A percentile compares a stretch with the other conserved stretches of the same genome.
phyloP scores from a whole-genome alignment of 1,140 invertebrate genomes.

The Tetraneura akinire region DNA sequence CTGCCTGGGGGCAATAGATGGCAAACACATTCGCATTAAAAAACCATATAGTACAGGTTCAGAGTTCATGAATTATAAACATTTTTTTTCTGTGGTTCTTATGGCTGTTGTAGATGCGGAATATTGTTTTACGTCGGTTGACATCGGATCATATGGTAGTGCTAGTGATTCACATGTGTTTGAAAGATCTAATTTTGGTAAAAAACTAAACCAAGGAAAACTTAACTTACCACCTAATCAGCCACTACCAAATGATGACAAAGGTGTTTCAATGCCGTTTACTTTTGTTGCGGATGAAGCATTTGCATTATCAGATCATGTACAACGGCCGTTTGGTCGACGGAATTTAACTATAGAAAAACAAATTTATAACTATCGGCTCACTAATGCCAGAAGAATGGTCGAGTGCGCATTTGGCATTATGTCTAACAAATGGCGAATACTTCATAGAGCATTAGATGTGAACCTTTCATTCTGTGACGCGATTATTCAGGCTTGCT shows the following conservation, averaged over 20 bases:
- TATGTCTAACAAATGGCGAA: conserved; percentile 53
- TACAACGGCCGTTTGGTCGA: conserved; percentile 56
- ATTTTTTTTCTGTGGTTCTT: conserved; percentile 59
- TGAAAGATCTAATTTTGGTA: conserved; percentile 27
- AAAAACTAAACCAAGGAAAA: conserved; percentile 5
- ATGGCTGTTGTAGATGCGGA: conserved; percentile 24
- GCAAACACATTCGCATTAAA: conserved; percentile 53
- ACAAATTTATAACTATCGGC: conserved; percentile 58
- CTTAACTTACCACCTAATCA: conserved; percentile 18
- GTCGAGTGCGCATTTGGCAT: conserved; percentile 61
- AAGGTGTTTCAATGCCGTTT: background rate
- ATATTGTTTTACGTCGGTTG: conserved; percentile 21
- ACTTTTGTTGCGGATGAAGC: conserved; percentile 59
- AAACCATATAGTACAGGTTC: conserved; percentile 57
- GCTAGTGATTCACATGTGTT: conserved; percentile 46
- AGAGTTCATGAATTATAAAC: conserved; percentile 62
- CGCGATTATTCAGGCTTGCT: conserved; percentile 56
- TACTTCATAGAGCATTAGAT: conserved; percentile 54
- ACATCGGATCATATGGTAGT: conserved; percentile 33
- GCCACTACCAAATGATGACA: background rate
- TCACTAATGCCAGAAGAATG: conserved; percentile 55
- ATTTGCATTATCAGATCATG: conserved; percentile 58
- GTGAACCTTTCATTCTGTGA: conserved; percentile 53
- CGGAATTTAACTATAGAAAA: conserved; percentile 53
- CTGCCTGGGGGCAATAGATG: conserved; percentile 5